Base-by-base conservation (phyloP, 2,888 invertebrate species). In the Orchesellides sinensis region DNA sequence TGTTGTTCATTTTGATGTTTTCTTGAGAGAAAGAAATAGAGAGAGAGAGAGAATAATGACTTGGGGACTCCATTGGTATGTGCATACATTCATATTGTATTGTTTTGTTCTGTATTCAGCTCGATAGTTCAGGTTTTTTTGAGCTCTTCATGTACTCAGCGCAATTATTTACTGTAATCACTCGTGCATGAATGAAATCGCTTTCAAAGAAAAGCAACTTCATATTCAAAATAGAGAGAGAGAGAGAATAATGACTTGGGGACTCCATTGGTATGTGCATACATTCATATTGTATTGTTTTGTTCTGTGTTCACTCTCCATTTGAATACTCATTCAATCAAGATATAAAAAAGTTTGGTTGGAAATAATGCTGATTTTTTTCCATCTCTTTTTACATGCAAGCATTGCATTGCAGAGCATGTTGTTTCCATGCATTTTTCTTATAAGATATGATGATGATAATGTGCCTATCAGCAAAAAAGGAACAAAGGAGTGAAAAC, bases 401-500 rank as follows among this genome's bases (percentile, higher is more conserved):
- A n/a, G n/a, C n/a, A n/a, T n/a, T n/a, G n/a, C n/a, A n/a, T n/a
- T n/a, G n/a, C n/a, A n/a, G n/a, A n/a, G 17, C 49, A 19, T 21
- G 49, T 49, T 21, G 3, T 47, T 47, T 52, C 25, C 23, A 21
- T 25, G 12, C 25, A 54, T 54, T n/a, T n/a, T n/a, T n/a, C n/a
- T n/a, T n/a, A n/a, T n/a, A n/a, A n/a, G n/a, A n/a, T n/a, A 25
- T 21, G 6, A 54, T 14, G 54, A 47, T 17, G 54, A 56, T 75
- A 61, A 75, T 75, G 54, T 75, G 74, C 65, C 65, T 75, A 75
- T 75, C 74, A 65, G 65, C 65, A 75, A 66, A 12, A 72, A 61
- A 75, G 56, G 32, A 8, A 27, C 40, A n/a, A n/a, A n/a, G n/a
- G n/a, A n/a, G 32, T 73, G 40, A 45, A 49, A 68, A 65, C 65